A percentile compares a stretch with the other conserved stretches of the same genome.
Evolutionary conservation across 2,888 invertebrate genomes (phyloP).

Genomic region (Tipula unca): DNA sequence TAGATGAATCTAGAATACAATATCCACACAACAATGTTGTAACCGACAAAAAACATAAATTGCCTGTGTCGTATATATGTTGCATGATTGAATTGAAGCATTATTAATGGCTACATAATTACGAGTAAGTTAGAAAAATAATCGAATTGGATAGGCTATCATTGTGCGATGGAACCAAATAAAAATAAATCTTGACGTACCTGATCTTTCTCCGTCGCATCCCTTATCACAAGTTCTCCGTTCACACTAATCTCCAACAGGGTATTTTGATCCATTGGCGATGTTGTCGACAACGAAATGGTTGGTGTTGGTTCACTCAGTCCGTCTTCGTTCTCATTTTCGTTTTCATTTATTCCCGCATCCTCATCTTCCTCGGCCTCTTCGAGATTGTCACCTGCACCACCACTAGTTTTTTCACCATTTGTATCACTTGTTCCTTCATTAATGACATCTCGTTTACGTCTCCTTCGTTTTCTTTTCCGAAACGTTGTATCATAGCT

Average conservation of each 20-base stretch:
- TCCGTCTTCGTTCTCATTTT: conserved; percentile 21
- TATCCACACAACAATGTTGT: background rate
- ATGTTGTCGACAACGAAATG: conserved; percentile 26
- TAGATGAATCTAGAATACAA: background rate
- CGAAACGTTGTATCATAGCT: conserved; percentile 15
- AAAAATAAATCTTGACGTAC: conserved; percentile 21
- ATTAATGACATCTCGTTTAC: background rate
- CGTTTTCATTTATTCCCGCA: conserved; percentile 16
- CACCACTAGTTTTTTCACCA: background rate
- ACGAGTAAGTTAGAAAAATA: background rate
- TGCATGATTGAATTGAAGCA: background rate
- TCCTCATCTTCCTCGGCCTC: conserved; percentile 27
- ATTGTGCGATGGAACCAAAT: too few relatives aligned
- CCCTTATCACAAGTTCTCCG: conserved; percentile 29
- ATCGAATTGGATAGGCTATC: background rate
- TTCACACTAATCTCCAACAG: conserved; percentile 29
- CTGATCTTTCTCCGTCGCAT: conserved; percentile 29
- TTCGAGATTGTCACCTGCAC: conserved; percentile 25
- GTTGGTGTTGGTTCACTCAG: conserved; percentile 24
- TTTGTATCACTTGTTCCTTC: background rate
- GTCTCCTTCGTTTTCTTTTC: conserved; percentile 4
- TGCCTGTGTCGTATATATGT: background rate
- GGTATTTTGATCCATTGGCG: conserved; percentile 25
- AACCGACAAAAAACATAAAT: background rate
- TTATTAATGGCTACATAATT: background rate